These are phyloP conservation scores for Pomacea maculata DNA, from an alignment of 1,140 invertebrate species.

Conservation along the genomic window DNA sequence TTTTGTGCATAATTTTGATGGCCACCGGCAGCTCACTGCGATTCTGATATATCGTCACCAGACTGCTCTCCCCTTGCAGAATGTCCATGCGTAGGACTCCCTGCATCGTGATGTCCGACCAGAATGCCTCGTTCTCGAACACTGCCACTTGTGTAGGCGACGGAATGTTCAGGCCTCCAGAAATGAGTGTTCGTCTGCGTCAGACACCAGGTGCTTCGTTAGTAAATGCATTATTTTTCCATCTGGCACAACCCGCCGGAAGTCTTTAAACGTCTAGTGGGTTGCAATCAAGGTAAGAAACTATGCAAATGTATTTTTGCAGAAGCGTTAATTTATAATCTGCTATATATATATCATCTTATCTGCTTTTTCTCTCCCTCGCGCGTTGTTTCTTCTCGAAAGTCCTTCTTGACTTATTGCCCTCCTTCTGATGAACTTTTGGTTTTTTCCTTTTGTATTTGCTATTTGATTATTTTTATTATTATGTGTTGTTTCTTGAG, in stretches of 20 bases:
- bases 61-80: slow-evolving; percentile 78
- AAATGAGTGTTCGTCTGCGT: slow-evolving; percentile 57
- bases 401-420: too few relatives aligned
- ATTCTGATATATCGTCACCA: slow-evolving; percentile 79
- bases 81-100: slow-evolving; percentile 93
- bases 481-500: too few relatives aligned
- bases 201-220: not conserved
- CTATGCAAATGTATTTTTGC: too few relatives aligned
- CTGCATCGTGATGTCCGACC: slow-evolving; percentile 96
- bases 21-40: slow-evolving; percentile 63
- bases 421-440: too few relatives aligned
- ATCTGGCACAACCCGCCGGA: too few relatives aligned
- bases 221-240: not conserved
- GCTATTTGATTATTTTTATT: too few relatives aligned
- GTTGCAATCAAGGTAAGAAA: too few relatives aligned
- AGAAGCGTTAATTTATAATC: too few relatives aligned
- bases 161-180: slow-evolving; percentile 81
- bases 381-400: too few relatives aligned
- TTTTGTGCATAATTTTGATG: slow-evolving; percentile 32
- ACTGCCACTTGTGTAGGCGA: slow-evolving; percentile 84
- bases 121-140: slow-evolving; percentile 92
- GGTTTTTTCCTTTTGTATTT: too few relatives aligned
- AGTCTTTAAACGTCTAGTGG: not conserved
- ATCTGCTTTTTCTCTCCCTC: too few relatives aligned
- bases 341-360: too few relatives aligned